A percentile compares a stretch with the other conserved stretches of the same genome.
Conservation (phyloP, 2,113 vertebrate genomes). For the Amblyopsis rosae region DNA sequence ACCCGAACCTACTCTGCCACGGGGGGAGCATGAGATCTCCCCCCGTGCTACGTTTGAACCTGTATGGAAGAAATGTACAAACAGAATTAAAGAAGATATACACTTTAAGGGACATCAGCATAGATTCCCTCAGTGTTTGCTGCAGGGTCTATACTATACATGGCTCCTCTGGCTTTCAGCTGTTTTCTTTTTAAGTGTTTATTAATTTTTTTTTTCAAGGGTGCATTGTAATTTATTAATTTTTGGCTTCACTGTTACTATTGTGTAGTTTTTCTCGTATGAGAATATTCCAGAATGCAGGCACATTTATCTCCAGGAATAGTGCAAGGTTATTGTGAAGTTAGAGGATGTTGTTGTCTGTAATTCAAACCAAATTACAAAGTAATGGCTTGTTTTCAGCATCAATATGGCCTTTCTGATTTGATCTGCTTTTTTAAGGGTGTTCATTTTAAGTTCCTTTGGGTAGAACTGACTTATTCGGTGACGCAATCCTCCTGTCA, state of each 20-base stretch:
- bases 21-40: not conserved
- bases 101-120: slow-evolving; percentile 77
- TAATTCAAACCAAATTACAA: not conserved
- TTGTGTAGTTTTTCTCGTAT: slow-evolving; percentile 47
- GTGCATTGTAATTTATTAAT: slow-evolving; percentile 76
- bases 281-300: slow-evolving; percentile 59
- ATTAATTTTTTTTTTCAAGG: slow-evolving; percentile 35
- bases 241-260: slow-evolving; percentile 56
- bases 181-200: slow-evolving; percentile 9
- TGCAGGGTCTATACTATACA: slow-evolving; percentile 43
- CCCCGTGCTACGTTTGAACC: slow-evolving; percentile 64
- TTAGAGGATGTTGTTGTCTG: slow-evolving; percentile 19
- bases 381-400: not conserved
- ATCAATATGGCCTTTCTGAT: slow-evolving; percentile 56
- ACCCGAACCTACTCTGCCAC: slow-evolving; percentile 22
- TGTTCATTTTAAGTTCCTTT: slow-evolving; percentile 21
- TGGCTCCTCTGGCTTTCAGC: slow-evolving; percentile 31
- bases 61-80: slow-evolving; percentile 45
- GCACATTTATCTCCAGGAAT: slow-evolving; percentile 31
- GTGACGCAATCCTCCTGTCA: not conserved
- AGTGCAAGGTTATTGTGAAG: slow-evolving; percentile 27
- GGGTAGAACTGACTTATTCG: slow-evolving; percentile 15
- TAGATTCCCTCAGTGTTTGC: slow-evolving; percentile 49
- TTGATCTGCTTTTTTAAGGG: slow-evolving; percentile 11
- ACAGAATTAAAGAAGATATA: slow-evolving; percentile 36